Conservation (phyloP, 2,888 invertebrate genomes). For the Lottia gigantea region DNA sequence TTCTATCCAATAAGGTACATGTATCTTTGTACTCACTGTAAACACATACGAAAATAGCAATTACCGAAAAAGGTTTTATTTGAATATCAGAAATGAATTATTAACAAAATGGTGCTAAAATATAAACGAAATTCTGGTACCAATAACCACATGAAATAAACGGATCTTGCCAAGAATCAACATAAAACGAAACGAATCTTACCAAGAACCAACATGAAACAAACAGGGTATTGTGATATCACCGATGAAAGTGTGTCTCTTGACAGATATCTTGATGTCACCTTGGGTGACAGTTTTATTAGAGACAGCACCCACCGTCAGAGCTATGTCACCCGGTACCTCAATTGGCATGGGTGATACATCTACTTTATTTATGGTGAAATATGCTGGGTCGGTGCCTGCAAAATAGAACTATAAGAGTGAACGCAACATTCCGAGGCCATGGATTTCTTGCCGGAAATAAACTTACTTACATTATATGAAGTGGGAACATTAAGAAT, state of each 20-base stretch:
- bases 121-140: too few species aligned
- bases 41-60: too few species aligned
- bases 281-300: constrained; percentile 3
- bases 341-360: constrained; percentile 26
- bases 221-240: constrained; percentile 28
- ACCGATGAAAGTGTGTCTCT: constrained; percentile 21
- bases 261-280: constrained; percentile 5
- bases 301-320: constrained; percentile 17
- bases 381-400: constrained; percentile 9
- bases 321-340: constrained; percentile 22
- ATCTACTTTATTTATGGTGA: constrained; percentile 20
- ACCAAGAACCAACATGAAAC: constrained; percentile 30
- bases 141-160: too few species aligned
- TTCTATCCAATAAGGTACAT: constrained; percentile 40
- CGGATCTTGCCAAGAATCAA: background rate
- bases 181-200: background rate
- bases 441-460: too few species aligned
- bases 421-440: too few species aligned
- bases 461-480: too few species aligned
- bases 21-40: constrained; percentile 42
- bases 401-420: too few species aligned
- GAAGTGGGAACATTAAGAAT: too few species aligned
- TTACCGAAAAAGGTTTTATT: too few species aligned
- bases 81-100: too few species aligned
- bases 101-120: too few species aligned